Percentiles rank a stretch among this genome's conserved stretches.
Evolutionary conservation across 2,797 vertebrate species (phyloP).

Genomic region (Thripadectes ignobilis): DNA sequence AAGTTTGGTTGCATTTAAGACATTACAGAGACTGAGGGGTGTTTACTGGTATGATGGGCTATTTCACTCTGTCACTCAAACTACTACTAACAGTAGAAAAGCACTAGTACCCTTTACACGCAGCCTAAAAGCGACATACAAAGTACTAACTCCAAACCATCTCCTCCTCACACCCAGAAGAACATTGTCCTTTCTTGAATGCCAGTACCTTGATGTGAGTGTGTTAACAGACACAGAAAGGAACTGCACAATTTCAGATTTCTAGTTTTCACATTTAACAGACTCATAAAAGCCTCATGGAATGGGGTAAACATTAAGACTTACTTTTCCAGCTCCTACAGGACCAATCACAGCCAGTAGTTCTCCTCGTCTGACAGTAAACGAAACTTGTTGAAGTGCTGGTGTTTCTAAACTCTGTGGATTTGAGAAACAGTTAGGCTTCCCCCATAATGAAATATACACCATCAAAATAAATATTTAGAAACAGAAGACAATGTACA

Average conservation of each 20-base stretch:
- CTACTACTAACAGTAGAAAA: neutral
- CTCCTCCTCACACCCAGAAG: neutral
- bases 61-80: neutral
- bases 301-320: neutral
- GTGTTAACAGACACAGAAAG: neutral
- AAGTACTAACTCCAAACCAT: neutral
- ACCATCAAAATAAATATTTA: neutral
- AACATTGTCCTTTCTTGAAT: neutral
- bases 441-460: neutral
- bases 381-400: conserved; percentile 85
- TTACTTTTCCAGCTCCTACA: conserved; percentile 92
- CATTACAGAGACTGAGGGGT: neutral
- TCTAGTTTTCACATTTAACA: neutral
- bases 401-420: conserved; percentile 81
- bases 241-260: neutral
- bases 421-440: neutral
- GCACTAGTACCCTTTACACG: neutral
- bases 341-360: conserved; percentile 91
- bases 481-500: neutral
- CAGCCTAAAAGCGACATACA: neutral
- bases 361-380: conserved; percentile 84
- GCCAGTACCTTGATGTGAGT: neutral
- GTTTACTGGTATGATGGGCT: rapidly evolving
- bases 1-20: neutral
- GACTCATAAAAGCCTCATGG: neutral